Conservation (phyloP, 2,888 invertebrate species). For the Torymus tubicola region DNA sequence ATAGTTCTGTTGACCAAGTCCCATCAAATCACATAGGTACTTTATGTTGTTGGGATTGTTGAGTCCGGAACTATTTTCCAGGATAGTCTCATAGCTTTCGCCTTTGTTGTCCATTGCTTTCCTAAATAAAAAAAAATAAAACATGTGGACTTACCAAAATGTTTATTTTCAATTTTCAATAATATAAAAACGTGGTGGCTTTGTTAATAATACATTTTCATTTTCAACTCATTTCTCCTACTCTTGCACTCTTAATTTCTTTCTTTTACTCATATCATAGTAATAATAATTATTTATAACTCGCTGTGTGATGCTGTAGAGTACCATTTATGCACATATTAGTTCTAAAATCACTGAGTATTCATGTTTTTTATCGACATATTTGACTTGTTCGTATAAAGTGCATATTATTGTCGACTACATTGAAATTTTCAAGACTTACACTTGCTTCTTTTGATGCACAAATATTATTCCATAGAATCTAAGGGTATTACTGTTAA, state of each 20-base stretch:
- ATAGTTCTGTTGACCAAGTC: constrained; percentile 83
- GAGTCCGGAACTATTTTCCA: constrained; percentile 90
- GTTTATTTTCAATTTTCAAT: constrained; percentile 50
- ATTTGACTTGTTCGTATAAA: constrained; percentile 9
- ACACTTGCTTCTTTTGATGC: constrained; percentile 16
- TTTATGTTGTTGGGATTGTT: constrained; percentile 93
- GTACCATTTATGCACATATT: constrained; percentile 14
- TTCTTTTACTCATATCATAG: constrained; percentile 1
- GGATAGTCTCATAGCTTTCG: constrained; percentile 87
- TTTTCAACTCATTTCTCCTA: too few relatives aligned
- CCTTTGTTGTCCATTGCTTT: constrained; percentile 88
- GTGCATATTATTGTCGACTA: constrained; percentile 34
- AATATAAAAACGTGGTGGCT: constrained; percentile 68
- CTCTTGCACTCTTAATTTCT: neutral
- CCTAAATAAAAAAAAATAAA: constrained; percentile 75
- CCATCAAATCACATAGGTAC: constrained; percentile 86
- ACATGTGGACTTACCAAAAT: constrained; percentile 19
- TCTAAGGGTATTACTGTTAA: constrained; percentile 11
- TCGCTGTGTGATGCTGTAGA: constrained; percentile 12
- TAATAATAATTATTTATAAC: neutral
- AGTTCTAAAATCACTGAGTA: constrained; percentile 15
- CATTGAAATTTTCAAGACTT: constrained; percentile 15
- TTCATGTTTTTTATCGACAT: constrained; percentile 6
- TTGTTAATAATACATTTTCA: constrained; percentile 65
- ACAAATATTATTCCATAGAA: constrained; percentile 2